phyloP scores from a whole-genome alignment of 2,113 vertebrate species.

The Coracopsis vasa region DNA sequence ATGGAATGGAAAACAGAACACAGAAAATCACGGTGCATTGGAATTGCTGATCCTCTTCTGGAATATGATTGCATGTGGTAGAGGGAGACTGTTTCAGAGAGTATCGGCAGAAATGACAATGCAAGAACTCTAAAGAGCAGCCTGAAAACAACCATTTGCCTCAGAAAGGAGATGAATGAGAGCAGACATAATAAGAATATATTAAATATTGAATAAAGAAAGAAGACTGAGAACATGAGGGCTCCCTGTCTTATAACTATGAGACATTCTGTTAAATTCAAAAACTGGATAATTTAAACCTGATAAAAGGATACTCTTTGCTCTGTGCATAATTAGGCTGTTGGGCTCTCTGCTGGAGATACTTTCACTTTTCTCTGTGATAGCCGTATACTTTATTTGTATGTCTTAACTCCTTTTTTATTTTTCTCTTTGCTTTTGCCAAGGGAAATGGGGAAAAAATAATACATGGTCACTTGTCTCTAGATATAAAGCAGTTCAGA shows the following conservation, averaged over 20 bases:
- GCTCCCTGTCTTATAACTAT: background rate
- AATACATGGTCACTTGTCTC: background rate
- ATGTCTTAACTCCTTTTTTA: background rate
- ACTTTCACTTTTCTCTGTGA: background rate
- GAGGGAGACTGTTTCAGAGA: background rate
- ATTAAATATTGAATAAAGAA: constrained; percentile 54
- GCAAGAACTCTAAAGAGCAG: background rate
- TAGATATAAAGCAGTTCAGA: background rate
- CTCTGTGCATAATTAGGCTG: background rate
- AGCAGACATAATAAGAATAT: background rate
- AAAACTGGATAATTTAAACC: constrained; percentile 13
- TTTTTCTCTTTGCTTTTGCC: background rate
- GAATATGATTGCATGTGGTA: background rate
- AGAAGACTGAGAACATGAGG: background rate
- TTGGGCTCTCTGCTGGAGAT: background rate
- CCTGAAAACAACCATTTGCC: background rate
- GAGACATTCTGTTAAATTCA: constrained; percentile 19
- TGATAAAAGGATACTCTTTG: background rate
- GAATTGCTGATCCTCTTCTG: background rate
- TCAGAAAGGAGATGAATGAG: background rate
- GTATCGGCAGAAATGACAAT: background rate
- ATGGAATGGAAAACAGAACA: background rate
- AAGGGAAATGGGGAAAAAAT: background rate
- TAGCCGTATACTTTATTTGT: background rate
- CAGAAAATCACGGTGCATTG: background rate